phyloP scores from a whole-genome alignment of 2,797 vertebrate genomes.

The Molossus molossus region DNA sequence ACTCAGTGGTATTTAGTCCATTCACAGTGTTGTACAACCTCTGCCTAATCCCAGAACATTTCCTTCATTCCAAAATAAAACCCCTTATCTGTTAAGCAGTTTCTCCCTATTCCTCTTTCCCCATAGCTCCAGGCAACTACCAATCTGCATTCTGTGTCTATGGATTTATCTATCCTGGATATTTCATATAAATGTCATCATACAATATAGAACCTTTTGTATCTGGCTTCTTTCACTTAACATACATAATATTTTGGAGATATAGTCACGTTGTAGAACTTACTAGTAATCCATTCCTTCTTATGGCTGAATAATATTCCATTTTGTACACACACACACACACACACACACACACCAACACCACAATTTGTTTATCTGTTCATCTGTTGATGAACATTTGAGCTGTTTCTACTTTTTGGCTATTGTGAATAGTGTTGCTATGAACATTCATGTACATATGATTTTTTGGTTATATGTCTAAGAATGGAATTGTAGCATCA shows the following conservation, averaged over 20 bases:
- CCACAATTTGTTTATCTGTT: constrained; percentile 15
- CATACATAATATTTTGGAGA: not conserved
- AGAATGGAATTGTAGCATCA: not conserved
- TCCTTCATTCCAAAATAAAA: constrained; percentile 32
- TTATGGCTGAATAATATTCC: not conserved
- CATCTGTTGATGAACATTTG: not conserved
- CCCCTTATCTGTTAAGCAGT: not conserved
- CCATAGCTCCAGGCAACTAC: not conserved
- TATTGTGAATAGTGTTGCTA: not conserved
- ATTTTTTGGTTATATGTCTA: not conserved
- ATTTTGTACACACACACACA: not conserved
- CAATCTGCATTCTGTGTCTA: not conserved
- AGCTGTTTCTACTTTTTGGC: constrained; percentile 5
- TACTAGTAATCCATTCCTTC: constrained; percentile 3
- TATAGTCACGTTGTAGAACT: not conserved
- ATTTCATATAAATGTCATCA: constrained; percentile 32
- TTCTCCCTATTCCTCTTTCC: not conserved
- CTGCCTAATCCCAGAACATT: constrained; percentile 8
- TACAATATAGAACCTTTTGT: constrained; percentile 39
- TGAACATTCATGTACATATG: not conserved
- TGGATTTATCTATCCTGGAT: constrained; percentile 6
- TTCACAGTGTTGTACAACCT: constrained; percentile 4
- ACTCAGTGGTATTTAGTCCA: constrained; percentile 23
- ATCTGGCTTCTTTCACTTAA: constrained; percentile 51
- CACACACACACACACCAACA: too few species aligned